These are phyloP conservation scores for Phthorimaea operculella DNA, from an alignment of 1,140 invertebrate species.

Conservation along the genomic window DNA sequence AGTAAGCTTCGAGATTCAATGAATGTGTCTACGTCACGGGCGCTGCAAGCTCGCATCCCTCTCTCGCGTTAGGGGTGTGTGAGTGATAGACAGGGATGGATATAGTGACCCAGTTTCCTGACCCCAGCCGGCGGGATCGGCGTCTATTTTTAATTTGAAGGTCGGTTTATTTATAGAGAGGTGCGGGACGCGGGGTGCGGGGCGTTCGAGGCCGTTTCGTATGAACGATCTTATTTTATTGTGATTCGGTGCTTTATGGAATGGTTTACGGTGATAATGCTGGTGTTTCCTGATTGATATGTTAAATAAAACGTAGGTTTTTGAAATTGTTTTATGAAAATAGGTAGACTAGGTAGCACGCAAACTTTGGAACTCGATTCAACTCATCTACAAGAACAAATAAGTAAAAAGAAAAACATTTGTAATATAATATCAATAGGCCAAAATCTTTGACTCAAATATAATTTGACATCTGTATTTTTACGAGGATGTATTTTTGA, in stretches of 20 bases:
- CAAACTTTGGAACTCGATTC: too few relatives aligned
- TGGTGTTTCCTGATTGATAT: too few relatives aligned
- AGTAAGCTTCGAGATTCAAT: conserved; percentile 55
- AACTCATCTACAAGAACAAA: too few relatives aligned
- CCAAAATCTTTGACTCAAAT: too few relatives aligned
- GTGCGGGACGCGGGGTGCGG: conserved; percentile 15
- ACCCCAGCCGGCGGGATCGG: conserved; percentile 57
- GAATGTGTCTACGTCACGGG: conserved; percentile 59
- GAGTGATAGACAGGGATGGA: conserved; percentile 34
- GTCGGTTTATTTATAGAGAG: conserved; percentile 63
- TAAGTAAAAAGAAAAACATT: too few relatives aligned
- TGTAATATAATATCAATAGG: too few relatives aligned
- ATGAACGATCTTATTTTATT: conserved; percentile 18
- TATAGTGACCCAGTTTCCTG: conserved; percentile 58
- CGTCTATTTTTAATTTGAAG: conserved; percentile 67
- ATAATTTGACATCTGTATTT: too few relatives aligned
- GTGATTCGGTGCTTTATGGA: conserved; percentile 25
- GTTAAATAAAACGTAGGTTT: too few relatives aligned
- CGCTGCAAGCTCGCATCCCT: conserved; percentile 41
- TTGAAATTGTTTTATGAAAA: too few relatives aligned
- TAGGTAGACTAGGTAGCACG: too few relatives aligned
- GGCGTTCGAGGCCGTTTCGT: conserved; percentile 15
- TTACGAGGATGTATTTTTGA: too few relatives aligned
- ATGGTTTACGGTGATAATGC: too few relatives aligned
- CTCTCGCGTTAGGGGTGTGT: conserved; percentile 15